Evolutionary conservation across 2,888 invertebrate species (phyloP), one percentile per base, ranked within the genome.

Genomic region (Thymelicus acteon): DNA sequence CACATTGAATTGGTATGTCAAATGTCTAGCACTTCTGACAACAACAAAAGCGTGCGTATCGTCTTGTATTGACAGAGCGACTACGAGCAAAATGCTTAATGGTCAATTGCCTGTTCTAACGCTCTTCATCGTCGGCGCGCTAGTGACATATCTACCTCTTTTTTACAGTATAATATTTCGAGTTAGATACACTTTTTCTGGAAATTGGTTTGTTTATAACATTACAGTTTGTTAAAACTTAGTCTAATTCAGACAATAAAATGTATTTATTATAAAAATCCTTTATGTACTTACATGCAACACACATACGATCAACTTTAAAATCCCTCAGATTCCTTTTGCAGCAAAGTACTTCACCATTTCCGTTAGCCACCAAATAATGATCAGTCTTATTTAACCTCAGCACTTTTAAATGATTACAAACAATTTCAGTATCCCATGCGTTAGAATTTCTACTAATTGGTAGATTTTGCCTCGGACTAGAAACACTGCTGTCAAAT

Each of bases 301-400:
- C 82, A 77, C 76, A 76, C 60, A 91, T 78, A 19, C 79, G 82
- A 10, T 83, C 82, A 0, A 91, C 75, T 78, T 83, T 88, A 10
- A 89, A 76, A 3, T 72, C 79, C 0, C 90, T 90, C 2, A 84
- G 77, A 58, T 75, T 81, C 60, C 82, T 84, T 12, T 76, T 86
- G 76, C 90, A 92, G 60, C 84, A 84, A 31, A 92, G 72, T 0
- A 92, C 90, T 75, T 92, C 91, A 0, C 93, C 93, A 65, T 82
- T 81, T 74, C 90, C 91, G 75, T 87, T 91, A 0, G 86, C 91
- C 19, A 92, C 78, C 74, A 93, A 85, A 83, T 84, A 90, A 75
- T 80, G 78, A 75, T 89, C 86, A 2, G 76, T 74, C 73, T 82
- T 82, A 61, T 84, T 78, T 60, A 84, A 73, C 49, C 77, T 79